Percentiles rank a stretch among this genome's conserved stretches.
These are phyloP conservation scores for Spea bombifrons DNA, from an alignment of 2,113 vertebrate genomes.

Conservation along the genomic window DNA sequence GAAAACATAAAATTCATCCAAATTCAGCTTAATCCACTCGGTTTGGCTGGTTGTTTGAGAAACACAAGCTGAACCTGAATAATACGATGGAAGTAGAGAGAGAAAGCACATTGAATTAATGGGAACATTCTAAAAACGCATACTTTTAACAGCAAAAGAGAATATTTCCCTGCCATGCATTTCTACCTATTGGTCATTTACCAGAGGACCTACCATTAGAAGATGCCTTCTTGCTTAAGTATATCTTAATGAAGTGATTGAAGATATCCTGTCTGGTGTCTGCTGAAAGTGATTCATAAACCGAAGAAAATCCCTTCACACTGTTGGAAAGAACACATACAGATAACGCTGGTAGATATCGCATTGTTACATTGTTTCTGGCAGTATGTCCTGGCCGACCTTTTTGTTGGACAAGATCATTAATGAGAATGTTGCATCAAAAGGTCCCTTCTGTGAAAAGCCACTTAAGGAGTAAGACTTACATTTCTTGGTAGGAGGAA, in stretches of 20 bases:
- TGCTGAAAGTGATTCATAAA: conserved; percentile 7
- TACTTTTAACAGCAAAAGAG: too few relatives aligned
- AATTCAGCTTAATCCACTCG: too few relatives aligned
- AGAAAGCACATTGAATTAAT: too few relatives aligned
- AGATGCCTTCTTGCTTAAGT: conserved; percentile 20
- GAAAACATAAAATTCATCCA: too few relatives aligned
- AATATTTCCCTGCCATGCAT: not conserved
- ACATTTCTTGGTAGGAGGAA: conserved; percentile 19
- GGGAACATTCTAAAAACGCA: too few relatives aligned
- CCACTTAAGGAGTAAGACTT: not conserved
- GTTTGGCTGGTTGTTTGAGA: not conserved
- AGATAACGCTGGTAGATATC: not conserved
- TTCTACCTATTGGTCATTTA: not conserved
- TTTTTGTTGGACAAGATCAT: too few relatives aligned
- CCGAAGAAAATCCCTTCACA: conserved; percentile 25
- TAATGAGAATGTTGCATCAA: too few relatives aligned
- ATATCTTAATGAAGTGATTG: conserved; percentile 32
- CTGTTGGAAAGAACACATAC: conserved; percentile 31
- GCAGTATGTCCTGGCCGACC: too few relatives aligned
- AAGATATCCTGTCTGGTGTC: conserved; percentile 16
- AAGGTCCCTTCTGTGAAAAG: too few relatives aligned
- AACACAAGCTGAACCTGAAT: not conserved
- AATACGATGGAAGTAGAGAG: too few relatives aligned
- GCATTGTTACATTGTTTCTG: not conserved
- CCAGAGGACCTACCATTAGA: conserved; percentile 16